Percentiles rank a stretch among this genome's conserved stretches.
These are phyloP conservation scores for Acanthosepion lycidas DNA, from an alignment of 2,888 invertebrate species.

Conservation along the genomic window DNA sequence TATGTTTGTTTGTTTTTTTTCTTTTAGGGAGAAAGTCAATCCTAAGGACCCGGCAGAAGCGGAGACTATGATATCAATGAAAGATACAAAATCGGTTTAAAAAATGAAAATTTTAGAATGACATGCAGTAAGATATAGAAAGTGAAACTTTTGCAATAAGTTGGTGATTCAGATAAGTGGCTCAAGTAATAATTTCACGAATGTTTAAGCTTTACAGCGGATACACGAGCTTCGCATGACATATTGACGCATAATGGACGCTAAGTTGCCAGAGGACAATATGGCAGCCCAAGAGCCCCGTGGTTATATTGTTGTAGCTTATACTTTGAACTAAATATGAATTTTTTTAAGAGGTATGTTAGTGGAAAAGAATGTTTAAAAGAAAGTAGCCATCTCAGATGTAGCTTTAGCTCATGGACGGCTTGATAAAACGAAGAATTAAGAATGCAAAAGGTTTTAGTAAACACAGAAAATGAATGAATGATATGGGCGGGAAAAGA, in stretches of 20 bases:
- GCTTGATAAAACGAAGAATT: background rate
- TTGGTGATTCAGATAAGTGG: background rate
- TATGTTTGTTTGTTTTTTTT: background rate
- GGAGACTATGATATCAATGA: background rate
- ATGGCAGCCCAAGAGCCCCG: background rate
- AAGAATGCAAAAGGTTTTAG: too few species aligned
- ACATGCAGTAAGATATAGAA: background rate
- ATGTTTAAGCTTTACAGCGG: background rate
- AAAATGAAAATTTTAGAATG: background rate
- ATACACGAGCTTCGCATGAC: background rate
- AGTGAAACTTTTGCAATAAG: background rate
- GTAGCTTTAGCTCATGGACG: background rate
- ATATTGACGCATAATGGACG: background rate
- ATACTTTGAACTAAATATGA: background rate
- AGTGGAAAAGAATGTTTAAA: background rate
- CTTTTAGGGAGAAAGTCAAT: background rate
- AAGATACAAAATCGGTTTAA: background rate
- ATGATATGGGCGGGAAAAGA: too few species aligned
- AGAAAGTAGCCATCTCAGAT: background rate
- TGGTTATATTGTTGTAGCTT: background rate
- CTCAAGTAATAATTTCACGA: background rate
- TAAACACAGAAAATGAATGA: too few species aligned
- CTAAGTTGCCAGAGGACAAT: background rate
- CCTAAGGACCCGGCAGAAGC: background rate
- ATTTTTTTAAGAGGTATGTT: background rate